phyloP scores from a whole-genome alignment of 1,140 invertebrate genomes.

The Halesus radiatus region DNA sequence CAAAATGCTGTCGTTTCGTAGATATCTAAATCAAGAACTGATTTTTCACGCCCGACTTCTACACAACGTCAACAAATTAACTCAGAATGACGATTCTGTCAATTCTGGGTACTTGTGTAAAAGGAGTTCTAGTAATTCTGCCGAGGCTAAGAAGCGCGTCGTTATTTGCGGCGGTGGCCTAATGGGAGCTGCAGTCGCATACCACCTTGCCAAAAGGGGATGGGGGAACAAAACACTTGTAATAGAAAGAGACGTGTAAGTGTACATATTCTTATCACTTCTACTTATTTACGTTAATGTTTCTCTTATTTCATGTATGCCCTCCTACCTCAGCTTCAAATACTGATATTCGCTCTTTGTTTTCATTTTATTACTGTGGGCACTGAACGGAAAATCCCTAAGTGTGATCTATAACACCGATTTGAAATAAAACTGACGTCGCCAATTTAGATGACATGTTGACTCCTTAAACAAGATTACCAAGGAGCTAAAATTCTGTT shows the following conservation, averaged over 20 bases:
- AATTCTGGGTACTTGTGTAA: neutral
- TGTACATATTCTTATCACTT: neutral
- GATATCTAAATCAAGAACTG: neutral
- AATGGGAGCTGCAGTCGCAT: conserved; percentile 94
- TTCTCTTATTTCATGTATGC: too few species aligned
- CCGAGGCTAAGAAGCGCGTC: conserved; percentile 63
- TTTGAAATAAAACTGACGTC: too few species aligned
- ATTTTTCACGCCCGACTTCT: conserved; percentile 8
- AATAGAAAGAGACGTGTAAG: conserved; percentile 81
- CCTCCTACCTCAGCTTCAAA: too few species aligned
- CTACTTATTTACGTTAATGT: too few species aligned
- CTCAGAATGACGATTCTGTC: neutral
- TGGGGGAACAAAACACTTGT: conserved; percentile 88
- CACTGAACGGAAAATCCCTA: too few species aligned
- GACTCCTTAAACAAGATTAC: too few species aligned
- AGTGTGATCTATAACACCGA: too few species aligned
- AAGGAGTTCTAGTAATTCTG: too few species aligned
- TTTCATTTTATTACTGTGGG: too few species aligned
- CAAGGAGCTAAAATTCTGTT: too few species aligned
- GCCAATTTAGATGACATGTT: too few species aligned
- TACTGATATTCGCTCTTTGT: too few species aligned
- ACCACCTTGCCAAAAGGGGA: conserved; percentile 89
- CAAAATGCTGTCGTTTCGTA: conserved; percentile 7
- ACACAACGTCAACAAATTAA: neutral
- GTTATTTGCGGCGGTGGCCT: conserved; percentile 96